phyloP scores from a whole-genome alignment of 2,888 invertebrate species.

The Chrysotoxum bicinctum region DNA sequence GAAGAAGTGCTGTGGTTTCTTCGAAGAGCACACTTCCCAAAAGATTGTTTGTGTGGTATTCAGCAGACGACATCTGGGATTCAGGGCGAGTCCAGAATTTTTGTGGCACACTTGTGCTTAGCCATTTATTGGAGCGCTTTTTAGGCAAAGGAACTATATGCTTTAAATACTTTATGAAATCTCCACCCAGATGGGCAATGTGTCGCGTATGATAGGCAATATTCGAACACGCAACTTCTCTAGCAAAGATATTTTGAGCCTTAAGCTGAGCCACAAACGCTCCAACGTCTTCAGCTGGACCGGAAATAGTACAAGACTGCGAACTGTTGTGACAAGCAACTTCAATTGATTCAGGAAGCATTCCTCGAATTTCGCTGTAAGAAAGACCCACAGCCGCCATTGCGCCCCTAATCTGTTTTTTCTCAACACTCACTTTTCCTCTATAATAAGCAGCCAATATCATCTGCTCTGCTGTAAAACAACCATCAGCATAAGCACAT shows the following conservation, averaged over 20 bases:
- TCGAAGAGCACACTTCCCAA: constrained; percentile 84
- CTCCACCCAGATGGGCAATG: constrained; percentile 86
- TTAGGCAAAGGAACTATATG: constrained; percentile 86
- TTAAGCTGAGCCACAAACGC: constrained; percentile 86
- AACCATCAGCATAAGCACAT: constrained; percentile 96
- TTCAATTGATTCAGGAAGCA: constrained; percentile 89
- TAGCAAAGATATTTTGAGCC: constrained; percentile 88
- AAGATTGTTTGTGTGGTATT: constrained; percentile 93
- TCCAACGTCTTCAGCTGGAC: constrained; percentile 87
- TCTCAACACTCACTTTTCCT: constrained; percentile 88
- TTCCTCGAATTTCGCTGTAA: constrained; percentile 82
- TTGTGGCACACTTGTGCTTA: constrained; percentile 90
- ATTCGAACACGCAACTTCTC: constrained; percentile 91
- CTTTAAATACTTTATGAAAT: constrained; percentile 85
- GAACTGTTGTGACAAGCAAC: constrained; percentile 93
- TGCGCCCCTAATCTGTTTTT: constrained; percentile 87
- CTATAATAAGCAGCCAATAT: constrained; percentile 92
- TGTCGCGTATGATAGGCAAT: constrained; percentile 94
- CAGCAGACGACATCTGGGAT: constrained; percentile 87
- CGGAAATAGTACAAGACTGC: constrained; percentile 94
- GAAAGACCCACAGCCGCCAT: constrained; percentile 94
- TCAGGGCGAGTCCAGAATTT: constrained; percentile 86
- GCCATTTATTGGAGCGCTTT: constrained; percentile 88
- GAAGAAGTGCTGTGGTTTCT: constrained; percentile 84
- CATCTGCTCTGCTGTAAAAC: constrained; percentile 92